These are phyloP conservation scores for Orientallactaga sibirica DNA, from an alignment of 2,797 vertebrate species.

Conservation along the genomic window DNA sequence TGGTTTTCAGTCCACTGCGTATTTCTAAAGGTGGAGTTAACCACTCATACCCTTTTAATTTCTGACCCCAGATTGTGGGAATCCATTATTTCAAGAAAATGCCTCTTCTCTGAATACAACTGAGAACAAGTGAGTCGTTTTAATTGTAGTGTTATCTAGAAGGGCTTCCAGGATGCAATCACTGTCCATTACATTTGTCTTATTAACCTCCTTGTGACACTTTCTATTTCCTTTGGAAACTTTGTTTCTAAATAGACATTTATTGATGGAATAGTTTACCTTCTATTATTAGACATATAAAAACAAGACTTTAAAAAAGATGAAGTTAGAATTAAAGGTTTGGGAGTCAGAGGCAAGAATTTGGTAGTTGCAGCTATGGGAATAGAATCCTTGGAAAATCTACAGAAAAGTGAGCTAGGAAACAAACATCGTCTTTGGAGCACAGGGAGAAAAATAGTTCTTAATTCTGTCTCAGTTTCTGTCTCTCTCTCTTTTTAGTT, in stretches of 20 bases:
- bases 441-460: neutral
- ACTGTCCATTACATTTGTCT: neutral
- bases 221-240: neutral
- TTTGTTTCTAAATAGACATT: constrained; percentile 25
- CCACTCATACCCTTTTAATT: neutral
- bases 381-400: neutral
- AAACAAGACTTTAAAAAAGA: neutral
- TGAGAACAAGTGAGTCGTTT: neutral
- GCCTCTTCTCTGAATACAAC: neutral
- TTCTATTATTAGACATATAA: neutral
- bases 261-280: constrained; percentile 2
- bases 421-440: neutral
- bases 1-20: neutral
- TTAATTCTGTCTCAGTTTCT: too few relatives aligned
- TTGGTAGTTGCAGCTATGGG: neutral
- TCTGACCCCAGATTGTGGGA: neutral
- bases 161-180: neutral
- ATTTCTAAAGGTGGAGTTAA: neutral
- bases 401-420: neutral
- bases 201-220: neutral
- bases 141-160: neutral
- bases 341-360: neutral
- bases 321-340: neutral
- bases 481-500: too few relatives aligned
- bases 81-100: constrained; percentile 4